phyloP scores from a whole-genome alignment of 2,113 vertebrate species.

The Phaethornis superciliosus region DNA sequence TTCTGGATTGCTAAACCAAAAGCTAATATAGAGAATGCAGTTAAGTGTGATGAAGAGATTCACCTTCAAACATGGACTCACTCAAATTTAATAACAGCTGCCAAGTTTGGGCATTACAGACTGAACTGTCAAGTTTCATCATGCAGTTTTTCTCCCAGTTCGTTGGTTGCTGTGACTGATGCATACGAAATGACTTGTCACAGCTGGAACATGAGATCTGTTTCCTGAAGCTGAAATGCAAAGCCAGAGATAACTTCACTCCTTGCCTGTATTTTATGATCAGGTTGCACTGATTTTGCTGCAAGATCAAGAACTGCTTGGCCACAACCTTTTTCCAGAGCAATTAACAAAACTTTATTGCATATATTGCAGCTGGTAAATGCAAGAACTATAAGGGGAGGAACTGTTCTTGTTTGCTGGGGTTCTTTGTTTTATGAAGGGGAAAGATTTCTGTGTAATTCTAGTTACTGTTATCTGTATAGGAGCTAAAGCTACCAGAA shows the following conservation, averaged over 20 bases:
- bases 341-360: background rate
- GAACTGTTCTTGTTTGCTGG: background rate
- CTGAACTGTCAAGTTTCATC: background rate
- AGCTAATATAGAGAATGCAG: background rate
- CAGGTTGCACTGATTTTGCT: background rate
- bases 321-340: background rate
- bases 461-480: background rate
- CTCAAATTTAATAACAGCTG: conserved; percentile 9
- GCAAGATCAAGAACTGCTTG: background rate
- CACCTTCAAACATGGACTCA: background rate
- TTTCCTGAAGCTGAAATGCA: background rate
- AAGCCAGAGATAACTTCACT: background rate
- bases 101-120: background rate
- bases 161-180: background rate
- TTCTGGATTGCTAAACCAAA: conserved; percentile 19
- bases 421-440: background rate
- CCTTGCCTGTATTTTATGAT: background rate
- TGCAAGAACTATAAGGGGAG: background rate
- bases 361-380: background rate
- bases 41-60: background rate
- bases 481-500: background rate
- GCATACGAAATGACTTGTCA: conserved; percentile 17
- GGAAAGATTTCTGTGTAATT: background rate
- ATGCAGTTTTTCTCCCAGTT: background rate
- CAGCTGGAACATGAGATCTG: background rate